These are phyloP conservation scores for Sceloporus tristichus DNA, from an alignment of 2,113 vertebrate genomes.

Conservation along the genomic window DNA sequence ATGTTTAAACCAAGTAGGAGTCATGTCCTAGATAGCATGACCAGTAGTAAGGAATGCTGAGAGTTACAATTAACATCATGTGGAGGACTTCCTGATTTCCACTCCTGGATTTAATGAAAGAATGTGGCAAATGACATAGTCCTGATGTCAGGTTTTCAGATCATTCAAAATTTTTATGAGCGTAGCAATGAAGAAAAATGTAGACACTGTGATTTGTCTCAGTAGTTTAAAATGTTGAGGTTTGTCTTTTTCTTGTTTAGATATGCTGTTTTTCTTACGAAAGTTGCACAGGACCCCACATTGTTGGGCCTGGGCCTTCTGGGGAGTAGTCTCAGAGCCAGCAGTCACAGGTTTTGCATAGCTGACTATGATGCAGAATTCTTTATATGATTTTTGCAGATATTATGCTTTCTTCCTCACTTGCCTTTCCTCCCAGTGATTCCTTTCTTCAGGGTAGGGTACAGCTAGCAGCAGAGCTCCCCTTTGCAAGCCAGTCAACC, in stretches of 20 bases:
- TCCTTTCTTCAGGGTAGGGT: neutral
- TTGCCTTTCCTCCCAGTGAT: neutral
- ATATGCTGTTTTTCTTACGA: neutral
- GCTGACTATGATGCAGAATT: neutral
- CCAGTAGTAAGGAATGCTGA: too few relatives aligned
- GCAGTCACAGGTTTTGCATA: neutral
- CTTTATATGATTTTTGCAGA: neutral
- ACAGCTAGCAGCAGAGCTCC: neutral
- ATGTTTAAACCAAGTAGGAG: too few relatives aligned
- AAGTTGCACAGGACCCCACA: neutral
- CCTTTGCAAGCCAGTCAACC: neutral
- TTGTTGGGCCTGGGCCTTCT: neutral
- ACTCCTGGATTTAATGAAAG: too few relatives aligned
- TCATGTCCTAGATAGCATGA: too few relatives aligned
- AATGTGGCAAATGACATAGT: neutral
- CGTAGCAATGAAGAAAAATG: neutral
- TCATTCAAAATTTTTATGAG: neutral
- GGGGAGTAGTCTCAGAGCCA: neutral
- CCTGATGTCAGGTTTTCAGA: neutral
- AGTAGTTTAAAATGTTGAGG: neutral
- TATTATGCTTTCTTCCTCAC: neutral
- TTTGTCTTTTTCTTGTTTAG: neutral
- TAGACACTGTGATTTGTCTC: too few relatives aligned
- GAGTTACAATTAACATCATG: too few relatives aligned
- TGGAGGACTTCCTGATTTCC: too few relatives aligned